A percentile compares a stretch with the other conserved stretches of the same genome.
phyloP scores from a whole-genome alignment of 1,140 invertebrate species.

The Eueides isabella region DNA sequence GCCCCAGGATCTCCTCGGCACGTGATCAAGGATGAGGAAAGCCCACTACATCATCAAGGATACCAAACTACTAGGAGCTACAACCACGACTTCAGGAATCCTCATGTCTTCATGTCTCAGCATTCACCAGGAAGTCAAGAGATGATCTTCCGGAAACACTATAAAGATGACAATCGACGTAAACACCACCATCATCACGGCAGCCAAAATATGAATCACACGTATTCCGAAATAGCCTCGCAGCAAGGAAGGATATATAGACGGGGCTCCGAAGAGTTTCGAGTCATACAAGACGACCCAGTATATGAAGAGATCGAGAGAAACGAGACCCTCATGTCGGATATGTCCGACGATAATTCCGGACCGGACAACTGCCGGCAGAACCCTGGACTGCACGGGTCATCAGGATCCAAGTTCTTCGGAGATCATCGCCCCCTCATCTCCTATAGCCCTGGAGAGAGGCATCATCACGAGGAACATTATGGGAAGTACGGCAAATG shows the following conservation, averaged over 20 bases:
- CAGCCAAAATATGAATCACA: conserved; percentile 80
- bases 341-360: conserved; percentile 90
- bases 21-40: conserved; percentile 67
- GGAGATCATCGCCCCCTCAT: conserved; percentile 91
- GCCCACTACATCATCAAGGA: conserved; percentile 72
- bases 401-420: conserved; percentile 87
- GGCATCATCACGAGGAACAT: conserved; percentile 82
- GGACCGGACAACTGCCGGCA: conserved; percentile 88
- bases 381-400: conserved; percentile 77
- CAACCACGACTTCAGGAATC: conserved; percentile 84
- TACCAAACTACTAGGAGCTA: conserved; percentile 81
- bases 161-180: conserved; percentile 70
- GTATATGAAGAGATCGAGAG: conserved; percentile 92
- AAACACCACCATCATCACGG: conserved; percentile 77
- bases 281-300: conserved; percentile 86
- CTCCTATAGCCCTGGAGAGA: conserved; percentile 84
- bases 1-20: conserved; percentile 64
- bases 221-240: conserved; percentile 83
- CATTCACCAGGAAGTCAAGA: conserved; percentile 77
- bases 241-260: conserved; percentile 78
- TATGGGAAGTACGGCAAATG: conserved; percentile 82
- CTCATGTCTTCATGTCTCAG: conserved; percentile 79
- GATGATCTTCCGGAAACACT: conserved; percentile 76
- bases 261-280: conserved; percentile 76
- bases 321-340: conserved; percentile 87